Conservation (phyloP, 2,797 vertebrate species). For the Gymnopithys bicolor region DNA sequence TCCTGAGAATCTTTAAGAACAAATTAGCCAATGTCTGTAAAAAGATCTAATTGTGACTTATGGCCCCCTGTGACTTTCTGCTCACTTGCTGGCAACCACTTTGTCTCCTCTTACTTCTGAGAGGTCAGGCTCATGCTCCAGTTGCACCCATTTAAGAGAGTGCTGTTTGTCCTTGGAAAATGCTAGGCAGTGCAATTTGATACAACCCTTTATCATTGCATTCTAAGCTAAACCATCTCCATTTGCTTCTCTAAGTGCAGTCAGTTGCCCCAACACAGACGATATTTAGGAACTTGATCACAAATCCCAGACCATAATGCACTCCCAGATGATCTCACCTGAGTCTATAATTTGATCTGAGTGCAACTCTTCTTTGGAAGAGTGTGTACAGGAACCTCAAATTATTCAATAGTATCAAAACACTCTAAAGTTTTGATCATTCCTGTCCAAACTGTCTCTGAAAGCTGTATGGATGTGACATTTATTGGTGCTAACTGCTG, state of each 20-base stretch:
- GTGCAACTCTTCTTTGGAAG: not conserved
- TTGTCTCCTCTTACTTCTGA: not conserved
- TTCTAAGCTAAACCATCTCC: not conserved
- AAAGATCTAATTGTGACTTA: not conserved
- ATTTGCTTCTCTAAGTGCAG: not conserved
- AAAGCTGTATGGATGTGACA: not conserved
- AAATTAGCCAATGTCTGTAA: not conserved
- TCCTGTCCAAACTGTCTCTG: not conserved
- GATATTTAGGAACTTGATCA: not conserved
- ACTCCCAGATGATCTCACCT: rapidly evolving
- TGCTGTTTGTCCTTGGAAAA: conserved; percentile 16
- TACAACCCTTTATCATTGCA: not conserved
- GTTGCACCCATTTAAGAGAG: not conserved
- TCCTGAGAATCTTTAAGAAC: not conserved
- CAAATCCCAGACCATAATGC: not conserved
- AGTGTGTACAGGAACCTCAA: not conserved
- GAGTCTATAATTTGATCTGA: not conserved
- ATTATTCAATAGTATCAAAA: not conserved
- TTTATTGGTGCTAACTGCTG: not conserved
- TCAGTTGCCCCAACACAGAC: not conserved
- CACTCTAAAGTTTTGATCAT: not conserved
- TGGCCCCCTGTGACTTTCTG: not conserved
- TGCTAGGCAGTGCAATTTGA: not conserved
- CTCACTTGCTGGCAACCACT: not conserved
- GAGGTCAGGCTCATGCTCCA: not conserved